Evolutionary conservation across 2,888 invertebrate species (phyloP), one percentile per base, ranked within the genome.

Genomic region (Subacronicta megacephala): DNA sequence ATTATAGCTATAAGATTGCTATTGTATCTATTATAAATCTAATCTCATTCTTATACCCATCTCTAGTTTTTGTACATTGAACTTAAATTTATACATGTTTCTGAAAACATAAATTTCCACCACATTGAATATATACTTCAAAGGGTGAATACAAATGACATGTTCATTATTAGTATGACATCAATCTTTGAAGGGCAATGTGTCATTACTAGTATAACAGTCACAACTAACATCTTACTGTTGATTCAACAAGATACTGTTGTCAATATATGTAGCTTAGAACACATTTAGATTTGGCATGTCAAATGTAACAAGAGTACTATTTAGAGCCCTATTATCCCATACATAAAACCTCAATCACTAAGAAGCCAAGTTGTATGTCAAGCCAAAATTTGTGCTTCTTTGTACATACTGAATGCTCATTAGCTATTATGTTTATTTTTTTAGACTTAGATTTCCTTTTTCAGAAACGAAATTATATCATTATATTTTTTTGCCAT

Each of bases 131-230:
- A n/a, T n/a, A n/a, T n/a, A n/a, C n/a, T n/a, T n/a, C n/a, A n/a
- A n/a, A n/a, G n/a, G n/a, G n/a, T n/a, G n/a, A n/a, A n/a, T n/a
- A n/a, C n/a, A n/a, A n/a, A n/a, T n/a, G n/a, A n/a, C n/a, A n/a
- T n/a, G n/a, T n/a, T n/a, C n/a, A n/a, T 31, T n/a, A n/a, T 31
- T n/a, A 31, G 36, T 18, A 71, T 62, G 68, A 67, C 68, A 59
- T 63, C 51, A 72, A 72, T 52, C 47, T 66, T 52, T 69, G 63
- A 67, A 71, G 62, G 72, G 62, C 68, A 63, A 62, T 72, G 59
- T 72, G 72, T 72, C 68, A 72, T 59, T 44, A 65, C 45, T 54
- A 59, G 44, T 35, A 51, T 56, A 47, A 47, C 44, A 56, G 67
- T 54, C 50, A 42, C 33, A 51, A 53, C 15, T 53, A 35, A 56